A percentile compares a stretch with the other conserved stretches of the same genome.
These are phyloP conservation scores for Zygaena filipendulae DNA, from an alignment of 2,888 invertebrate genomes.

Conservation along the genomic window DNA sequence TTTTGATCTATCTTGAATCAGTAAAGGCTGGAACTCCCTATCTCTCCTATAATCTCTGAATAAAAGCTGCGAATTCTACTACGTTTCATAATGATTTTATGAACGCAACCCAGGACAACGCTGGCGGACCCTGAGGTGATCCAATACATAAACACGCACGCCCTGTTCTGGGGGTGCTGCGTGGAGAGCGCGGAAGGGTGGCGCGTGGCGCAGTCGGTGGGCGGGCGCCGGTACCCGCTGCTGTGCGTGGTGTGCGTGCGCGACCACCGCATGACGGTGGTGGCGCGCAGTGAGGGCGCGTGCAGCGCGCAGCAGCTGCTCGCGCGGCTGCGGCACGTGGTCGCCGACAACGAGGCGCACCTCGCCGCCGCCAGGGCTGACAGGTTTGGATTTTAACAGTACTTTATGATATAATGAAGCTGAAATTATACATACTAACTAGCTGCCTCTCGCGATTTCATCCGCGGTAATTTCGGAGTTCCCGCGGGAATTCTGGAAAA, in stretches of 20 bases:
- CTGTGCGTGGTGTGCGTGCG: constrained; percentile 90
- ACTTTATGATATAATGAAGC: too few relatives aligned
- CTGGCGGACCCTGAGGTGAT: constrained; percentile 78
- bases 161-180: constrained; percentile 95
- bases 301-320: constrained; percentile 78
- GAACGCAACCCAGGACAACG: constrained; percentile 76
- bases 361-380: constrained; percentile 89
- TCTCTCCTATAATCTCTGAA: too few relatives aligned
- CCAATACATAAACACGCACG: constrained; percentile 83
- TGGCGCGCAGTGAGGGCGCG: constrained; percentile 89
- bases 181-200: constrained; percentile 91
- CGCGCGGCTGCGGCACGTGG: constrained; percentile 77
- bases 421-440: too few relatives aligned
- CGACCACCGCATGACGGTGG: constrained; percentile 93
- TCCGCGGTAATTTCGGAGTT: too few relatives aligned
- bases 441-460: too few relatives aligned
- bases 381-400: constrained; percentile 63
- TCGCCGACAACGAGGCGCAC: constrained; percentile 88
- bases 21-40: too few relatives aligned
- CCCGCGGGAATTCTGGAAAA: too few relatives aligned
- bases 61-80: too few relatives aligned
- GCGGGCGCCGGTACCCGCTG: constrained; percentile 84
- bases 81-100: too few relatives aligned
- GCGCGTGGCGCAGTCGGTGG: constrained; percentile 89
- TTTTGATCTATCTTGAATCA: too few relatives aligned